phyloP scores from a whole-genome alignment of 1,140 invertebrate species.

The Pachypeltis micranthus region DNA sequence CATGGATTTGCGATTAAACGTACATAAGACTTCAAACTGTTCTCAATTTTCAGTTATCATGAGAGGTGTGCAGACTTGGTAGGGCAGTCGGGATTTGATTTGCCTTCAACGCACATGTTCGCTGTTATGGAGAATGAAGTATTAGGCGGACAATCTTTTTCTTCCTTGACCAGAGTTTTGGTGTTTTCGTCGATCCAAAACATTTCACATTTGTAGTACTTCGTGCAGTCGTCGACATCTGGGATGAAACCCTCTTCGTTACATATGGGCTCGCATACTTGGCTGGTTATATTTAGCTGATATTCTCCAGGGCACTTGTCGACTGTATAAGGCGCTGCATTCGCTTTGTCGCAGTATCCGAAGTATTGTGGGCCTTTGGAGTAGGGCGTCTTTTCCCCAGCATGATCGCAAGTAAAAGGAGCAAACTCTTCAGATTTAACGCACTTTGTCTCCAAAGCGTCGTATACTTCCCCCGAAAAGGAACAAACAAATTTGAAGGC shows the following conservation, averaged over 20 bases:
- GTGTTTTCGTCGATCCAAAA: background rate
- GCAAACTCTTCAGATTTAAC: background rate
- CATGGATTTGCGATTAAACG: too few species aligned
- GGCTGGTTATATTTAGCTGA: constrained; percentile 3
- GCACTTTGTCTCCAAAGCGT: background rate
- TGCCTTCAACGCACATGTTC: too few species aligned
- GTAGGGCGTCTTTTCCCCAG: background rate
- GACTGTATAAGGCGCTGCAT: background rate
- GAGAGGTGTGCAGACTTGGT: too few species aligned
- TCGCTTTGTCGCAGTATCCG: constrained; percentile 6
- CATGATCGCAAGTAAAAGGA: background rate
- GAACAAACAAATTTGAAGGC: background rate
- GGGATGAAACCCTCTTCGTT: background rate
- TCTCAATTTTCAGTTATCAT: too few species aligned
- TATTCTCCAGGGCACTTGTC: constrained; percentile 12
- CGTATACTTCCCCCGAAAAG: background rate
- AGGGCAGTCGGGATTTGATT: too few species aligned
- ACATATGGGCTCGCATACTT: constrained; percentile 14
- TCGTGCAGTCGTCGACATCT: constrained; percentile 13
- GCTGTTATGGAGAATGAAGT: too few species aligned
- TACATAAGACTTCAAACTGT: too few species aligned
- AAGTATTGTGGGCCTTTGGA: background rate
- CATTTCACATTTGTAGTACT: constrained; percentile 13
- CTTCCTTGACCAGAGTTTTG: background rate
- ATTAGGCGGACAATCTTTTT: constrained; percentile 1